Evolutionary conservation across 2,113 vertebrate species (phyloP).

Genomic region (Toxotes jaculatrix): DNA sequence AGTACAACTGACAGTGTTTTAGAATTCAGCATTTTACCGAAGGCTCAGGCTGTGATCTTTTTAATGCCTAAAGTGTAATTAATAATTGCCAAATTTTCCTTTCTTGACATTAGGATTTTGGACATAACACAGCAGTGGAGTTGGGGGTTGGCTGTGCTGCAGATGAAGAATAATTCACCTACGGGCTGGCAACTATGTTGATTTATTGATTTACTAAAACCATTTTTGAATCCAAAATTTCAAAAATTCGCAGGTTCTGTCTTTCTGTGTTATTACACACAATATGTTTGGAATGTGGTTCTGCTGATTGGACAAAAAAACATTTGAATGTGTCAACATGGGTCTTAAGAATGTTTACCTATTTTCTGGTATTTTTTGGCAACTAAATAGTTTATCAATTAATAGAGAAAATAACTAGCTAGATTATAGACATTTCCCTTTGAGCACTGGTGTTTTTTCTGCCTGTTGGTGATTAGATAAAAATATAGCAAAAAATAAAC

Average conservation of each 20-base stretch:
- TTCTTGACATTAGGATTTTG: background rate
- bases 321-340: too few relatives aligned
- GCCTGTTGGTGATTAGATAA: too few relatives aligned
- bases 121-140: too few relatives aligned
- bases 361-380: background rate
- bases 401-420: too few relatives aligned
- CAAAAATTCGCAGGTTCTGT: too few relatives aligned
- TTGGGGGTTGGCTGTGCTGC: background rate
- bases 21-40: background rate
- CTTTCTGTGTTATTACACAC: too few relatives aligned
- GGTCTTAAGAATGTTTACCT: background rate
- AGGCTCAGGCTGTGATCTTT: background rate
- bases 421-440: background rate
- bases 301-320: too few relatives aligned
- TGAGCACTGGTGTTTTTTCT: background rate
- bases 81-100: background rate
- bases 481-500: too few relatives aligned
- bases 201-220: too few relatives aligned
- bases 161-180: background rate
- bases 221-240: too few relatives aligned
- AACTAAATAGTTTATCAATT: too few relatives aligned
- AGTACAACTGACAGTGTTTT: background rate
- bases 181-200: background rate
- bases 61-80: background rate
- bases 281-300: too few relatives aligned